A percentile compares a stretch with the other conserved stretches of the same genome.
Conservation (phyloP, 2,113 vertebrate species). For the Nymphicus hollandicus region DNA sequence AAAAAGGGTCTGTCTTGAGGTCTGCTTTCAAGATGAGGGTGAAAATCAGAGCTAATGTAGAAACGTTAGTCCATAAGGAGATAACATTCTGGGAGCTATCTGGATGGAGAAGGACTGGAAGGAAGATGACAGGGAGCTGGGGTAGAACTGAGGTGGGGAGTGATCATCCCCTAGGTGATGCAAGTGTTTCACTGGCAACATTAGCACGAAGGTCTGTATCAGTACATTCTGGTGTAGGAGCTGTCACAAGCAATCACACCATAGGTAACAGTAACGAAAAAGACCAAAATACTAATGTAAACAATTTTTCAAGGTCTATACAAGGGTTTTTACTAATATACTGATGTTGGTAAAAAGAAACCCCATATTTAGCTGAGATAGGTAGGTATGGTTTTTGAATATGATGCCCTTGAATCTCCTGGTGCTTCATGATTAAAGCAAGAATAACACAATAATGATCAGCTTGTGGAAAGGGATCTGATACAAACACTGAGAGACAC, state of each 20-base stretch:
- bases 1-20: background rate
- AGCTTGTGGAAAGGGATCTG: background rate
- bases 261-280: background rate
- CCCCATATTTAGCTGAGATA: background rate
- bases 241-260: background rate
- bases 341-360: background rate
- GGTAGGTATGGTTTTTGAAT: background rate
- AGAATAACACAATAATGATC: background rate
- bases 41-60: background rate
- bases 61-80: background rate
- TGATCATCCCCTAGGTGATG: fast-evolving
- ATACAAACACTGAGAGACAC: background rate
- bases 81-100: background rate
- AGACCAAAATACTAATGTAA: background rate
- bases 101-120: background rate
- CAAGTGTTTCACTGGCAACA: background rate
- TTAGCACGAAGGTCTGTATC: background rate
- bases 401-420: background rate
- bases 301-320: background rate
- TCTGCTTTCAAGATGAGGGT: background rate
- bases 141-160: background rate
- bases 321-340: background rate
- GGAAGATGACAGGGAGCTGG: background rate
- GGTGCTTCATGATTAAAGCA: background rate
- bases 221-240: background rate